Base-by-base conservation (phyloP, 2,888 invertebrate species). In the Anarsia innoxiella region DNA sequence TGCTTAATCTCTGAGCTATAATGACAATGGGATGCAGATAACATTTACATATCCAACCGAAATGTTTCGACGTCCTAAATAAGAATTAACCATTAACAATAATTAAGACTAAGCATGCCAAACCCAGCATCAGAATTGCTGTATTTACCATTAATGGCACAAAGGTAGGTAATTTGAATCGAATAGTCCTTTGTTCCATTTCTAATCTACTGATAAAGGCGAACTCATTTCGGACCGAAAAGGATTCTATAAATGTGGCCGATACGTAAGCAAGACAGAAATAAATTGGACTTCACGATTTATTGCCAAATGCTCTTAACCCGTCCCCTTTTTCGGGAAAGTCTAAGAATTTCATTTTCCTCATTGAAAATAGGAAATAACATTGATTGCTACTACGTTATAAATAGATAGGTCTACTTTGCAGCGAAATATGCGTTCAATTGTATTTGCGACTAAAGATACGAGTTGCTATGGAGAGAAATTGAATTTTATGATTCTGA, bases 251-350 rank as follows among this genome's bases (percentile, higher is more conserved):
- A 72, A 75, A 70, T 59, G 68, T 61, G 59, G 61, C 64, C 68
- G 60, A 71, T 69, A 71, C 66, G 66, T 60, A 70, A 64, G 57
- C 63, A 60, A 66, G 73, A 71, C 72, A 71, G 66, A 66, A 71
- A 75, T 78, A 77, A 77, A 80, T 79, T 76, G 75, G 70, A 57
- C 64, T 59, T 56, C 56, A 64, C 59, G 77, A 83, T 83, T 83
- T 82, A 83, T 83, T 66, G 65, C 74, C 73, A 60, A 82, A 79
- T 73, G 79, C 82, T 82, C 70, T 82, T 77, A 80, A 74, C 75
- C 67, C 71, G 59, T 62, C 64, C 59, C 60, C 57, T 66, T 52
- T 60, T 56, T 54, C 55, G 51, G 46, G 50, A 42, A 50, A 49
- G 56, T 56, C 61, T 59, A 47, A 48, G 53, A 59, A 63, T 67